A percentile compares a stretch with the other conserved stretches of the same genome.
Conservation (phyloP, 2,113 vertebrate genomes). For the Melanostigma gelatinosum region DNA sequence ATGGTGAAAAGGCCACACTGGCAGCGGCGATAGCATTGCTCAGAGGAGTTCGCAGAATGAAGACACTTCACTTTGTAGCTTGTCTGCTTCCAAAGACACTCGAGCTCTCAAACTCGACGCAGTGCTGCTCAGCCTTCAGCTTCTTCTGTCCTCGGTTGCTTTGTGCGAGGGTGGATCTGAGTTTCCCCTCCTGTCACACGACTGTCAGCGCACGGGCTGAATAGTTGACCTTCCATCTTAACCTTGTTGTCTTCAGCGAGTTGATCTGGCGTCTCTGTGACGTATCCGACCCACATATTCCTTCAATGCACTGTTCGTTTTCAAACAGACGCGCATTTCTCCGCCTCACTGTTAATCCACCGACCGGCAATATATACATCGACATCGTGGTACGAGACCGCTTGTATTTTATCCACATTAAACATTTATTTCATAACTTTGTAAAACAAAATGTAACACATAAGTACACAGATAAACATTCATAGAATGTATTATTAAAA, state of each 20-base stretch:
- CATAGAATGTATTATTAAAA: background rate
- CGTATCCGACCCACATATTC: slow-evolving; percentile 18
- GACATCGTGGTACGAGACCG: no score
- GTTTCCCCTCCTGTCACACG: slow-evolving; percentile 10
- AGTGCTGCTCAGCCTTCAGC: background rate
- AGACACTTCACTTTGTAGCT: slow-evolving; percentile 62
- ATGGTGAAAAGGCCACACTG: slow-evolving; percentile 57
- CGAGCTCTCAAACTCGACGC: slow-evolving; percentile 24
- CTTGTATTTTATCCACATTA: no score
- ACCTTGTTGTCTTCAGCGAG: slow-evolving; percentile 21
- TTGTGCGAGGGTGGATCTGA: slow-evolving; percentile 15
- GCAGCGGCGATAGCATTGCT: slow-evolving; percentile 55
- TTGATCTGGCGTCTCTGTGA: slow-evolving; percentile 5
- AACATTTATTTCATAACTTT: background rate
- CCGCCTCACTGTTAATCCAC: background rate
- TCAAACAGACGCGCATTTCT: background rate
- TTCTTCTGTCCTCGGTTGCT: slow-evolving; percentile 27
- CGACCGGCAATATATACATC: background rate
- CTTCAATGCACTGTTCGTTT: background rate
- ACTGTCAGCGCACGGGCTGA: slow-evolving; percentile 22
- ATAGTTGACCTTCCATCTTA: slow-evolving; percentile 38
- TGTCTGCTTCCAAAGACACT: slow-evolving; percentile 28
- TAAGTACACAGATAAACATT: background rate
- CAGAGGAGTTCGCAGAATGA: slow-evolving; percentile 52
- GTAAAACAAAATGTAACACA: background rate